Percentiles rank a stretch among this genome's conserved stretches.
These are phyloP conservation scores for Falco berigora DNA, from an alignment of 2,797 vertebrate genomes.

Conservation along the genomic window DNA sequence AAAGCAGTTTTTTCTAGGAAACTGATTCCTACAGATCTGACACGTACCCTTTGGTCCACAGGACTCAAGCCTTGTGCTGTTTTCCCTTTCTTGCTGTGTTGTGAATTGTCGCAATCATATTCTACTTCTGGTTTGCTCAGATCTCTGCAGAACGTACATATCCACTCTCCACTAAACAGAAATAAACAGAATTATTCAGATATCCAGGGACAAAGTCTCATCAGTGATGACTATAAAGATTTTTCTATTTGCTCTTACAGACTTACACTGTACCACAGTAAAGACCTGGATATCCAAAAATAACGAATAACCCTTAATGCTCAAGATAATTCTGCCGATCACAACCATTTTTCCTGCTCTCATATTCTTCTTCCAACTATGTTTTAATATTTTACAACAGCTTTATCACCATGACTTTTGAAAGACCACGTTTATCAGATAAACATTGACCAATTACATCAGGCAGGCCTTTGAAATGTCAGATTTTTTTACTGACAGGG, in stretches of 20 bases:
- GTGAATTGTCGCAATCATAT: slow-evolving; percentile 90
- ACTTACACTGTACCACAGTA: background rate
- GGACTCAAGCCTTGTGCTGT: slow-evolving; percentile 82
- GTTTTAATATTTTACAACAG: background rate
- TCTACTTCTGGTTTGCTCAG: slow-evolving; percentile 90
- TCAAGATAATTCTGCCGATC: background rate
- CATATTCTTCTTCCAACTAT: background rate
- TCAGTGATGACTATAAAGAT: background rate
- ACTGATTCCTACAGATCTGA: background rate
- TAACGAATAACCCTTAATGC: background rate
- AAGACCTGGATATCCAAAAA: background rate
- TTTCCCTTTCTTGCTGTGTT: slow-evolving; percentile 82
- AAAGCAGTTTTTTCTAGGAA: background rate
- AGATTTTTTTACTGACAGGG: background rate
- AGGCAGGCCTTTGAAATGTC: background rate
- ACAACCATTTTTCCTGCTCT: background rate
- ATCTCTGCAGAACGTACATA: slow-evolving; percentile 97
- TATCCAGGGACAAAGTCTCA: background rate
- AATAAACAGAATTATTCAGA: slow-evolving; percentile 33
- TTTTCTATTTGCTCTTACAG: background rate
- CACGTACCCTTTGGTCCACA: slow-evolving; percentile 89
- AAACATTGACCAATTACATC: background rate
- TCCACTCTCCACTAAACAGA: slow-evolving; percentile 89
- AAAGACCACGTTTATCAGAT: background rate
- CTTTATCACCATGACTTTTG: background rate